A percentile compares a stretch with the other conserved stretches of the same genome.
Conservation (phyloP, 2,113 vertebrate genomes). For the Osmerus mordax region DNA sequence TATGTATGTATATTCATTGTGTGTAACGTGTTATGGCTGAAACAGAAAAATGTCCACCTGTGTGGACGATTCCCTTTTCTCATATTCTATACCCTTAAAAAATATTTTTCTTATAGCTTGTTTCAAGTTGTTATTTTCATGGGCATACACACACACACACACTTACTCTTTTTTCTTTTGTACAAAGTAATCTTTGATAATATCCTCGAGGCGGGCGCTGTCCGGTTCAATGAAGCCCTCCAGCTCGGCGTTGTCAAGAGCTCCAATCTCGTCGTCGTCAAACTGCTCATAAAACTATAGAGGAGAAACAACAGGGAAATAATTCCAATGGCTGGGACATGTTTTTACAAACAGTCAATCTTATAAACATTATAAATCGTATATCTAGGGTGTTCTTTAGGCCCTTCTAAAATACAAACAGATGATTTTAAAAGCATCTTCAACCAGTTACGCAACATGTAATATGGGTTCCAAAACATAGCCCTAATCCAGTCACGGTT, state of each 20-base stretch:
- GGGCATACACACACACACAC: not conserved
- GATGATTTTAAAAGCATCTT: too few relatives aligned
- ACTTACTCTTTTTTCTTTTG: constrained; percentile 87
- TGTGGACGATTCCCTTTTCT: not conserved
- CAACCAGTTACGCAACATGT: not conserved
- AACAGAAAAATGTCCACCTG: too few relatives aligned
- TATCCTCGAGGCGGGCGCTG: constrained; percentile 81
- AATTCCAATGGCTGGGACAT: not conserved
- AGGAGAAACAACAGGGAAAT: not conserved
- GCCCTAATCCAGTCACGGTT: not conserved
- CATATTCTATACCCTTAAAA: not conserved
- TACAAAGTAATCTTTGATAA: constrained; percentile 88
- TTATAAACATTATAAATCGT: too few relatives aligned
- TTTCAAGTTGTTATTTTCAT: not conserved
- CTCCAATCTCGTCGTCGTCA: constrained; percentile 94
- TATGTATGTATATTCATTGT: too few relatives aligned
- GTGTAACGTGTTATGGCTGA: too few relatives aligned
- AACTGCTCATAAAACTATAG: constrained; percentile 92
- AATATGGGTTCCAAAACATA: too few relatives aligned
- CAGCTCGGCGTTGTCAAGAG: constrained; percentile 91
- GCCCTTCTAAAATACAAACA: too few relatives aligned
- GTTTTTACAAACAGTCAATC: too few relatives aligned
- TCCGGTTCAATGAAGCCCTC: constrained; percentile 86
- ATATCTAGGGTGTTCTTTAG: too few relatives aligned
- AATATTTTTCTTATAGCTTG: not conserved